Evolutionary conservation across 2,797 vertebrate species (phyloP).

Genomic region (Epinephelus coioides): DNA sequence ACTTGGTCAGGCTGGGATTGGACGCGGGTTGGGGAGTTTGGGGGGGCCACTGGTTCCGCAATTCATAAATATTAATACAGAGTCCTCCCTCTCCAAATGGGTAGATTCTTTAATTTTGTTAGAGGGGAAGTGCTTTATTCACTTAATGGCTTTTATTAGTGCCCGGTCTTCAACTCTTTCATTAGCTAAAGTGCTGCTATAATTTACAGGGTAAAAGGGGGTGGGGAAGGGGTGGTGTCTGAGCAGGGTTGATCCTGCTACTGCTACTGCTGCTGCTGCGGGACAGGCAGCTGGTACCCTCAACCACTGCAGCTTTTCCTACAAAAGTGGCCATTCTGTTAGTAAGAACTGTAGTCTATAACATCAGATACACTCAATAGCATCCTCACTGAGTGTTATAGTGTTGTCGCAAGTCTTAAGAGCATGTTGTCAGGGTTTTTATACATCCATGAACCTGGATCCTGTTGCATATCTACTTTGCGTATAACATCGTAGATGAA

Average conservation of each 20-base stretch:
- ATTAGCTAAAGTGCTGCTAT: constrained; percentile 94
- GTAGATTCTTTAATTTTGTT: constrained; percentile 91
- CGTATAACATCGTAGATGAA: neutral
- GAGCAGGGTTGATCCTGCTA: constrained; percentile 78
- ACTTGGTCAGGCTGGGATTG: constrained; percentile 84
- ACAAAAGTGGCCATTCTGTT: constrained; percentile 42
- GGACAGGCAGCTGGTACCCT: constrained; percentile 63
- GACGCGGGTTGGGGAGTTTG: constrained; percentile 75
- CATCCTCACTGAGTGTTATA: constrained; percentile 3
- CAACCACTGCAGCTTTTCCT: constrained; percentile 73
- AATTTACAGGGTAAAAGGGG: constrained; percentile 88
- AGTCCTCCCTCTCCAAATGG: constrained; percentile 86
- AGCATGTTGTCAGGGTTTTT: constrained; percentile 18
- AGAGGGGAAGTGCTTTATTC: constrained; percentile 92
- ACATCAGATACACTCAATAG: constrained; percentile 26
- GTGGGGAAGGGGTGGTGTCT: constrained; percentile 76
- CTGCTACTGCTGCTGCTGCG: constrained; percentile 75
- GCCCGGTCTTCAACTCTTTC: constrained; percentile 91
- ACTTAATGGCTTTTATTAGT: constrained; percentile 94
- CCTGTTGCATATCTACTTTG: constrained; percentile 13
- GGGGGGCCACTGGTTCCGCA: constrained; percentile 83
- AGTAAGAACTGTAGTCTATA: constrained; percentile 18
- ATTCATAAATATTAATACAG: constrained; percentile 94
- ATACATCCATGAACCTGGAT: constrained; percentile 5
- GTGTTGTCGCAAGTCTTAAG: neutral